A percentile compares a stretch with the other conserved stretches of the same genome.
Evolutionary conservation across 2,888 invertebrate species (phyloP).

Genomic region (Drosophila histrio): DNA sequence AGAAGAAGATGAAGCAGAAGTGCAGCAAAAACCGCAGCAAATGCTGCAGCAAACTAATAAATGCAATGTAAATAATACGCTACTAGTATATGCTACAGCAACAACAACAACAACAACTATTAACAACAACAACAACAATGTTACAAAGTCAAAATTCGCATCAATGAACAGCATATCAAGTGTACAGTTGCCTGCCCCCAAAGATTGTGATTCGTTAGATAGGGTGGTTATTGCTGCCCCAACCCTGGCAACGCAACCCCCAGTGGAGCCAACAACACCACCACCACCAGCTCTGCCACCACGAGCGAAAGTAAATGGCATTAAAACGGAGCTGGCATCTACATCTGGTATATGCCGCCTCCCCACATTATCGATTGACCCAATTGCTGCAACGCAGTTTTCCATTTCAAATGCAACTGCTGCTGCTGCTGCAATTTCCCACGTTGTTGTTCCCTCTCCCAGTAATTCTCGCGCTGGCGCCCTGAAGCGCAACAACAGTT

Average conservation of each 20-base stretch:
- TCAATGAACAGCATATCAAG: constrained; percentile 75
- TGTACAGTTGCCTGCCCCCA: constrained; percentile 67
- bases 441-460: too few species aligned
- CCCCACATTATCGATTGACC: constrained; percentile 77
- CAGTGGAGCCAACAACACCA: not conserved
- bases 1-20: too few species aligned
- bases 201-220: constrained; percentile 60
- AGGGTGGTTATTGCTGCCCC: constrained; percentile 55
- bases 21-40: constrained; percentile 13
- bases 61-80: constrained; percentile 75
- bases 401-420: constrained; percentile 66
- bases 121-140: constrained; percentile 46
- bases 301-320: constrained; percentile 70
- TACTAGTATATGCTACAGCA: constrained; percentile 47
- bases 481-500: constrained; percentile 92
- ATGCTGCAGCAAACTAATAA: too few species aligned
- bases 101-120: constrained; percentile 40
- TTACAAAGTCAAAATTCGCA: constrained; percentile 63
- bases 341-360: constrained; percentile 1
- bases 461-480: constrained; percentile 60
- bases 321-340: constrained; percentile 2
- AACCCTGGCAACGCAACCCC: constrained; percentile 1
- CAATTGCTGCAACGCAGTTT: constrained; percentile 76
- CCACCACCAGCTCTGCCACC: constrained; percentile 70
- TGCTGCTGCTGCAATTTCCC: not conserved